These are phyloP conservation scores for Lagorchestes hirsutus DNA, from an alignment of 2,797 vertebrate genomes.

Conservation along the genomic window DNA sequence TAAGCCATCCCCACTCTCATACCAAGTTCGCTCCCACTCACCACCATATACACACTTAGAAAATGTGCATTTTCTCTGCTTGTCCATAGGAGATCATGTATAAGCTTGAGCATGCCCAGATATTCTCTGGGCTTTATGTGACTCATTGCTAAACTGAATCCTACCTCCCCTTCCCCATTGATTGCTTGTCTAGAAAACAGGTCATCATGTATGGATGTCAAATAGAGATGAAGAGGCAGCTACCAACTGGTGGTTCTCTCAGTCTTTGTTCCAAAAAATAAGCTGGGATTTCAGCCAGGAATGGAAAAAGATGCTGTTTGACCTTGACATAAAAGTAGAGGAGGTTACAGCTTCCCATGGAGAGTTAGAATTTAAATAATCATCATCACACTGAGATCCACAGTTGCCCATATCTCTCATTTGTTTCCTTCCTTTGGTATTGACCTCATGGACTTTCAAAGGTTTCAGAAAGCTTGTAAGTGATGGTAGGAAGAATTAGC, in stretches of 20 bases:
- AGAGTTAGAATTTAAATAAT: neutral
- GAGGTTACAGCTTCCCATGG: neutral
- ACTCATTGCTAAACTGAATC: neutral
- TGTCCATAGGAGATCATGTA: neutral
- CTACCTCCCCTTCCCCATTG: neutral
- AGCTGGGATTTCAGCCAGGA: neutral
- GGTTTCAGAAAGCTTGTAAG: neutral
- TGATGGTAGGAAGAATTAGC: neutral
- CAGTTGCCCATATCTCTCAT: neutral
- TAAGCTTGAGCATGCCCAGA: neutral
- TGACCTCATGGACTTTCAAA: neutral
- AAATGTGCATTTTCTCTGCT: neutral
- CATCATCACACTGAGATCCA: neutral
- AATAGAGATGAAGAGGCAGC: neutral
- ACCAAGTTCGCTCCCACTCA: too few species aligned
- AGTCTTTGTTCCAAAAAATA: neutral
- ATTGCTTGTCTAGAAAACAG: neutral
- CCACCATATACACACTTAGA: neutral
- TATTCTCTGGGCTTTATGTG: neutral
- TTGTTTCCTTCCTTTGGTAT: neutral
- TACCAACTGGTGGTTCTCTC: neutral
- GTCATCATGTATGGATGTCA: neutral
- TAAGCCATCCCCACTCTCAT: neutral
- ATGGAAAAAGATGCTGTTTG: neutral
- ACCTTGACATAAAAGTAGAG: neutral